Percentiles rank a stretch among this genome's conserved stretches.
Evolutionary conservation across 35 echinoderm and acorn worm species (phyloP).

Genomic region (Diadema setosum): DNA sequence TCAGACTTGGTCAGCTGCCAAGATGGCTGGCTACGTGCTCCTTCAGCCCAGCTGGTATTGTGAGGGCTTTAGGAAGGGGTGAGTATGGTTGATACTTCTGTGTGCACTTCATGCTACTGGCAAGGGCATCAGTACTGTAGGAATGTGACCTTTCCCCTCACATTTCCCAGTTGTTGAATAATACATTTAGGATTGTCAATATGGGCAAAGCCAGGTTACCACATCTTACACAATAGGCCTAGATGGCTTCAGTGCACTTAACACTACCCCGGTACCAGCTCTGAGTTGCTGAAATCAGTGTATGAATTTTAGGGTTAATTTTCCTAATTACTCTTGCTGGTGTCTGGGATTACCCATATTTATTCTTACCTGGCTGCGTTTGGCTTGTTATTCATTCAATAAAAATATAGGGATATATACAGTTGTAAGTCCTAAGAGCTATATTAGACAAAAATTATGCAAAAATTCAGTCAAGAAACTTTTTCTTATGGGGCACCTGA

Average conservation of each 20-base stretch:
- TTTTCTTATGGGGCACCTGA: no score
- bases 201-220: not conserved
- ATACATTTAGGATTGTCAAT: not conserved
- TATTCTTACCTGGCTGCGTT: no score
- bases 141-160: not conserved
- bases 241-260: not conserved
- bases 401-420: no score
- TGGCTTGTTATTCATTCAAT: no score
- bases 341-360: no score
- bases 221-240: not conserved
- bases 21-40: conserved; percentile 45
- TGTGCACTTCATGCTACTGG: not conserved
- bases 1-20: conserved; percentile 53
- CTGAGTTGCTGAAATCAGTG: no score
- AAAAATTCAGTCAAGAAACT: no score
- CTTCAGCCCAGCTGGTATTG: conserved; percentile 29
- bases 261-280: not conserved
- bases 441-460: no score
- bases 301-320: no score
- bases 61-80: conserved; percentile 44
- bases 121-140: not conserved
- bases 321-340: no score
- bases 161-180: not conserved
- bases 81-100: not conserved
- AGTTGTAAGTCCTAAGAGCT: no score